Base-by-base conservation (phyloP, 2,113 vertebrate genomes). In the Pipra filicauda region DNA sequence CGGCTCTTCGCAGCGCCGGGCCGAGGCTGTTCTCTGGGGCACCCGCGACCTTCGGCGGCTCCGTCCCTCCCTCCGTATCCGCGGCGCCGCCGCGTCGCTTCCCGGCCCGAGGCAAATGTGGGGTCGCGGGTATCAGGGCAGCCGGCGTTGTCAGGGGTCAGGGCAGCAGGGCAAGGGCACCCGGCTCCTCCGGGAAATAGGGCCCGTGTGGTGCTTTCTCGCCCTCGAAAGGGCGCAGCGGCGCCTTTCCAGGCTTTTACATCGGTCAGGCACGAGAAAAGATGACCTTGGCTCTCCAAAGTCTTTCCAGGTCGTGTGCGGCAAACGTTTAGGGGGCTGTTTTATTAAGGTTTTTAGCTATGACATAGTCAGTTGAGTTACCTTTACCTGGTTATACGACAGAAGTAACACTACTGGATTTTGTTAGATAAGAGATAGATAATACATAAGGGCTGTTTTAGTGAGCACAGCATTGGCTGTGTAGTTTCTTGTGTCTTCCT, bases 271-370 rank as follows among this genome's bases (percentile, higher is more conserved):
- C 58, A 0, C 27, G 33, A 41, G 41, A 41, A 75, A 57, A 65
- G 4, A 6, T 41, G 49, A 41, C 44, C 28, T 51, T 88, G 52
- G 27, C 22, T 72, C 64, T 35, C 6, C 7, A 5, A 7, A 11
- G 15, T n/a, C 31, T 55, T 62, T 49, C 21, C 30, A 6, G 23
- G 1, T 23, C 21, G 8, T 1, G 3, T 20, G 15, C 1, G 2
- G n/a, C 19, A 5, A 11, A 2, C 3, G 3, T 37, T 33, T 30
- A 3, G 10, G 4, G 11, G 4, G 3, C 2, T 55, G 6, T 71
- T 76, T 59, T 1, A 0, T 55, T 55, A 8, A 23, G 22, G 0
- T 21, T 74, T 91, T 58, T n/a, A 33, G 6, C 3, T 51, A 0
- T 37, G 54, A 4, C 8, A 1, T 4, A 6, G 20, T 15, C 6